Conservation (phyloP, 1,140 invertebrate species). For the Homalodisca vitripennis region DNA sequence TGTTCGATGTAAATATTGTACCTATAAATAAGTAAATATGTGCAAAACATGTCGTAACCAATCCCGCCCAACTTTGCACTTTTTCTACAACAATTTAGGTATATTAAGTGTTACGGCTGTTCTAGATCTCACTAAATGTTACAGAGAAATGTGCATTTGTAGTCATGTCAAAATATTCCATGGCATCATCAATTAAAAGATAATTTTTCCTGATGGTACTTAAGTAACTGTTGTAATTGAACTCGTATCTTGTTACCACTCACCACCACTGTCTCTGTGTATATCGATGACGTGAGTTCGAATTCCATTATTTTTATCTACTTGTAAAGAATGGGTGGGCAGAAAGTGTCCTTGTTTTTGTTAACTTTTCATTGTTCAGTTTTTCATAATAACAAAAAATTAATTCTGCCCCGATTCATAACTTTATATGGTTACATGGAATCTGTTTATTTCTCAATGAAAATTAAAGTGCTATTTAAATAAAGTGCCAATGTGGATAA, state of each 20-base stretch:
- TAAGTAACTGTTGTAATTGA: constrained; percentile 37
- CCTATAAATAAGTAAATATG: constrained; percentile 35
- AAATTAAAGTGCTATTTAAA: constrained; percentile 36
- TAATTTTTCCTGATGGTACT: constrained; percentile 36
- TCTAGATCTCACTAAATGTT: constrained; percentile 34
- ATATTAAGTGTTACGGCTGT: constrained; percentile 25
- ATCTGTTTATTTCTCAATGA: constrained; percentile 34
- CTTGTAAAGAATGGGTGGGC: constrained; percentile 33
- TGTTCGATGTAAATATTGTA: constrained; percentile 39
- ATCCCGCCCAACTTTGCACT: constrained; percentile 43
- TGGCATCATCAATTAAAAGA: constrained; percentile 22
- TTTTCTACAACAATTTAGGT: constrained; percentile 37
- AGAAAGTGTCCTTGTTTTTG: constrained; percentile 30
- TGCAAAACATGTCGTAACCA: constrained; percentile 32
- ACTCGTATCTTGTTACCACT: constrained; percentile 37
- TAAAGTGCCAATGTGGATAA: constrained; percentile 38
- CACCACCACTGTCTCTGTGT: constrained; percentile 36
- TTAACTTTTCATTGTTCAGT: constrained; percentile 32
- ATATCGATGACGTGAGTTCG: constrained; percentile 32
- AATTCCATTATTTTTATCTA: constrained; percentile 28
- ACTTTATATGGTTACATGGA: constrained; percentile 36
- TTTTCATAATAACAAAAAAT: constrained; percentile 30
- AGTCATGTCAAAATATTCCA: constrained; percentile 26
- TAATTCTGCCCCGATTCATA: constrained; percentile 35
- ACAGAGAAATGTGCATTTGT: constrained; percentile 23